Evolutionary conservation across 2,113 vertebrate genomes (phyloP), one percentile per base, ranked within the genome.

Genomic region (Rhipidura dahli): DNA sequence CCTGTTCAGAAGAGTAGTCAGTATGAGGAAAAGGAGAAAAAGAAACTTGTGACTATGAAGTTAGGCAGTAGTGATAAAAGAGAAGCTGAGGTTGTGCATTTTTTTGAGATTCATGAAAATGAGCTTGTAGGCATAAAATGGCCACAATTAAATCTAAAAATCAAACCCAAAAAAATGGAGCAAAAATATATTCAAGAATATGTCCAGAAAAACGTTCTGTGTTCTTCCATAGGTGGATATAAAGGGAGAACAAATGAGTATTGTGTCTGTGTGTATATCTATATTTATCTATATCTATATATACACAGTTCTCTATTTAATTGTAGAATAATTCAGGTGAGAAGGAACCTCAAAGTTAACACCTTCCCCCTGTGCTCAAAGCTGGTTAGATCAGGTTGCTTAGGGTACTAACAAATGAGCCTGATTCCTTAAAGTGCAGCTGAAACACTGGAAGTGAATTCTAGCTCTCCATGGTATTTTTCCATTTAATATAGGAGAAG

Each of bases 261-360:
- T 33, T 16, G 13, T 37, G 9, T 47, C 10, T 64, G 1, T 28
- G 0, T 69, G 0, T 39, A 2, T 10, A 8, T 9, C 2, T 60
- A 11, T 19, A 15, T 7, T 15, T 14, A 8, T 7, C 15, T 15
- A 6, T 13, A 49, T 23, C 1, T 7, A 7, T 4, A 24, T 1
- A 76, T 6, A 53, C 4, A 17, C 40, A 42, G 12, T 53, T 77
- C 9, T 4, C 1, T 87, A 30, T 66, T 72, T 83, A 72, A 18
- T 11, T 70, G 35, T 50, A n/a, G 73, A 66, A 37, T 78, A 56
- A 37, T 71, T 89, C 13, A 49, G 15, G 15, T 79, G 24, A 65
- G 44, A 85, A 89, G 50, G 39, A 49, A 9, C 22, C 17, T 91
- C 45, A 19, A 18, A 31, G 10, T 66, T 73, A 26, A 9, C 10